phyloP scores from a whole-genome alignment of 2,888 invertebrate genomes.

The Himalopsyche anomala region DNA sequence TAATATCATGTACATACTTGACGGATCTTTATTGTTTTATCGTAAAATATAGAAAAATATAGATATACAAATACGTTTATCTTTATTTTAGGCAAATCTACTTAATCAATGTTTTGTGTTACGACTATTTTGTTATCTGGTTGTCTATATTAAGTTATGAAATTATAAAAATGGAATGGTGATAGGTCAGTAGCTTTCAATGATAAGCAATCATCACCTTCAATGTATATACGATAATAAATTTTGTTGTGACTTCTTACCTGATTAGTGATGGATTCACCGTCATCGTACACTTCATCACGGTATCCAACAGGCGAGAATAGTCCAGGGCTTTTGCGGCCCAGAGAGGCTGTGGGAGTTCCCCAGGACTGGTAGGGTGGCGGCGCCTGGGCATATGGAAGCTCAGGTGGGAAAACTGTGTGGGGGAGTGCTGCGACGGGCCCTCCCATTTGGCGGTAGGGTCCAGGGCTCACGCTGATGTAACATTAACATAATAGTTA shows the following conservation, averaged over 20 bases:
- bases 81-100: too few species aligned
- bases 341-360: constrained; percentile 67
- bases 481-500: not conserved
- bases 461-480: constrained; percentile 75
- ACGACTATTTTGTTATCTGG: too few species aligned
- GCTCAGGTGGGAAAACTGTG: constrained; percentile 75
- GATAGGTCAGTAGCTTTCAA: not conserved
- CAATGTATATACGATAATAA: not conserved
- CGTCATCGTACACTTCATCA: constrained; percentile 67
- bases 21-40: too few species aligned
- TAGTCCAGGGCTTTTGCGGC: constrained; percentile 70
- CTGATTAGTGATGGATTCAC: constrained; percentile 78
- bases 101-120: too few species aligned
- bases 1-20: not conserved
- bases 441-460: constrained; percentile 70
- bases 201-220: not conserved
- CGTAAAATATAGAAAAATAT: too few species aligned
- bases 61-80: too few species aligned
- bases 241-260: constrained; percentile 70
- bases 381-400: constrained; percentile 62
- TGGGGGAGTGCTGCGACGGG: constrained; percentile 73
- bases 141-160: too few species aligned
- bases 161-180: too few species aligned
- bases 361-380: constrained; percentile 39
- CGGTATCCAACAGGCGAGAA: constrained; percentile 70